phyloP scores from a whole-genome alignment of 2,113 vertebrate genomes.

The Sturnira hondurensis region DNA sequence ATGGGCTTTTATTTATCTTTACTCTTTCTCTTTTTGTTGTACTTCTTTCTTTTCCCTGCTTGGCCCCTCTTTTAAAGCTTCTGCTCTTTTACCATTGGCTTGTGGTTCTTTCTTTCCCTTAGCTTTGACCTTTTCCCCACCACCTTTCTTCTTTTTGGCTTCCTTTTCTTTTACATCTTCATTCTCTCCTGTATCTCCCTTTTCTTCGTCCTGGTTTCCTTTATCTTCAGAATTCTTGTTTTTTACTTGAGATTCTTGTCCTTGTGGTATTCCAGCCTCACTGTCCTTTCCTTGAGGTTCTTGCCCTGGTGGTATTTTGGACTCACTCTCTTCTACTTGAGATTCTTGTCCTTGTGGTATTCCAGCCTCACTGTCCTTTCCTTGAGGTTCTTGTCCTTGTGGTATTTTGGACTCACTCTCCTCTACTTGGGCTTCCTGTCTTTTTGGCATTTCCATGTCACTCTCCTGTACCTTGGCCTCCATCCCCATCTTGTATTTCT shows the following conservation, averaged over 20 bases:
- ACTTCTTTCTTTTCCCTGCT: neutral
- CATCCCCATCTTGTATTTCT: neutral
- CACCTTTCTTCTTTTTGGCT: neutral
- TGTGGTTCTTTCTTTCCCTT: neutral
- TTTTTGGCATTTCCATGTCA: neutral
- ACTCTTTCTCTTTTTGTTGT: neutral
- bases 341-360: accelerated
- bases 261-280: accelerated
- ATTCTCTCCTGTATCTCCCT: neutral
- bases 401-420: accelerated
- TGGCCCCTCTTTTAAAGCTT: neutral
- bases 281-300: accelerated
- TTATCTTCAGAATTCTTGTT: neutral
- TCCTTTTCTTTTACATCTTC: neutral
- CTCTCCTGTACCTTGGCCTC: neutral
- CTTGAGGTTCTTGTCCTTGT: neutral
- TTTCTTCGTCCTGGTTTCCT: neutral
- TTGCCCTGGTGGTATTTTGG: neutral
- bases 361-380: accelerated
- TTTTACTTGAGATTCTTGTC: neutral
- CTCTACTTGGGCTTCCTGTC: neutral
- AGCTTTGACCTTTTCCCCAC: neutral
- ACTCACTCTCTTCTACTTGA: neutral
- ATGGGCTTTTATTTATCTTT: neutral
- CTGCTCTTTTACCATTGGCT: neutral